Base-by-base conservation (phyloP, 2,797 vertebrate species). In the Gymnothorax reevesii region DNA sequence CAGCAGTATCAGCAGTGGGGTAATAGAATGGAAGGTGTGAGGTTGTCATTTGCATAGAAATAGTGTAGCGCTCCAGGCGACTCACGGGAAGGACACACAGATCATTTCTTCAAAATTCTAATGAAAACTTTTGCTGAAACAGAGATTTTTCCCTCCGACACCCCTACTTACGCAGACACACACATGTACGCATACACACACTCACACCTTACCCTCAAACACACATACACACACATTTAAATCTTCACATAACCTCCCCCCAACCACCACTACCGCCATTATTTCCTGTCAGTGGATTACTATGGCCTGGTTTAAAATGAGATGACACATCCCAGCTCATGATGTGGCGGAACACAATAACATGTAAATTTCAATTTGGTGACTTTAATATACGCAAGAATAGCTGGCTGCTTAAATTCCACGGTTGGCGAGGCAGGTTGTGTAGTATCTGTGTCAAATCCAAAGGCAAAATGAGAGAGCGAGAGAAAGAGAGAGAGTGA, bases 11-110 rank as follows among this genome's bases (percentile, higher is more conserved):
- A 98, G 97, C 95, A 92, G 97, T 98, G 97, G 97, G 98, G 98
- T 98, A 98, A 98, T 98, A 98, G 98, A 97, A 97, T 97, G 97
- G 97, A 98, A 98, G 97, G 97, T 97, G 97, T 96, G 97, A 98
- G 98, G 97, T 97, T 98, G 97, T 98, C 98, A 99, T 99, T 99
- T 99, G 98, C 98, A 99, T 99, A 99, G 98, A 99, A 99, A 99
- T 99, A 98, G 98, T 97, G 97, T 97, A 97, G 96, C 96, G 98
- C 97, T 97, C 96, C 97, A 97, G 98, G 98, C 97, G 97, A 97
- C 96, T 96, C 96, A 95, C 95, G 95, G 97, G 97, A 99, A 99
- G 97, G 97, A 98, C 97, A 98, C 96, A 96, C 96, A 97, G 97
- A 98, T 98, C 97, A 97, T 98, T 98, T 98, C 97, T 98, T 97